Base-by-base conservation (phyloP, 2,113 vertebrate genomes). In the Cyanocitta stelleri region DNA sequence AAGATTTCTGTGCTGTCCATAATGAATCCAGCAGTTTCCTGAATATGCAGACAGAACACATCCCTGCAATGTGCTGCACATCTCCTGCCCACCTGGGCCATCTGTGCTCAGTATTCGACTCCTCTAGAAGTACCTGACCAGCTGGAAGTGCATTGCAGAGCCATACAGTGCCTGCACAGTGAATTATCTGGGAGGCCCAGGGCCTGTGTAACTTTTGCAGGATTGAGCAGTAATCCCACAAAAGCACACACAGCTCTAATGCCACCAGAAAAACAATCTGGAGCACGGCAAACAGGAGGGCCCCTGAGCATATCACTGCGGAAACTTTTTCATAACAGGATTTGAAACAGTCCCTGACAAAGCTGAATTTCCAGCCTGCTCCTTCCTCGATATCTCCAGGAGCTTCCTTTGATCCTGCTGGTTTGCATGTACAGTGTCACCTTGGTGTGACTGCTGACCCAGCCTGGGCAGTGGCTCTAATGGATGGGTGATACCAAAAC, bases 41-140 rank as follows among this genome's bases (percentile, higher is more conserved):
- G 26, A 10, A 51, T 32, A 21, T 35, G 56, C 56, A 52, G 20
- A 16, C 32, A 62, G 67, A 43, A 52, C 46, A 24, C 5, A 20
- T 16, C 56, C 46, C 21, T 44, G 56, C 46, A 32, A 19, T 30
- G 55, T 51, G 24, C 46, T 61, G 46, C 37, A 23, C 35, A 61
- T 24, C 32, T 61, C 46, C 46, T 51, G 66, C 15, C 16, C 30
- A 4, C 15, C 9, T 7, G 32, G 19, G 58, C 81, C 46, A 22
- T 7, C 55, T 0, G 0, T 74, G 59, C 69, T 74, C 69, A n/a
- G 29, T 10, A 10, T 19, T 16, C 1, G 0, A 10, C 23, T 33
- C 29, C 69, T 56, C 29, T 3, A 10, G 11, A 29, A 55, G 69
- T 5, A 22, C 41, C 59, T 48, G 59, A 22, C 3, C 49, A 55